Evolutionary conservation across 2,888 invertebrate species (phyloP).

Genomic region (Nasonia oneida): DNA sequence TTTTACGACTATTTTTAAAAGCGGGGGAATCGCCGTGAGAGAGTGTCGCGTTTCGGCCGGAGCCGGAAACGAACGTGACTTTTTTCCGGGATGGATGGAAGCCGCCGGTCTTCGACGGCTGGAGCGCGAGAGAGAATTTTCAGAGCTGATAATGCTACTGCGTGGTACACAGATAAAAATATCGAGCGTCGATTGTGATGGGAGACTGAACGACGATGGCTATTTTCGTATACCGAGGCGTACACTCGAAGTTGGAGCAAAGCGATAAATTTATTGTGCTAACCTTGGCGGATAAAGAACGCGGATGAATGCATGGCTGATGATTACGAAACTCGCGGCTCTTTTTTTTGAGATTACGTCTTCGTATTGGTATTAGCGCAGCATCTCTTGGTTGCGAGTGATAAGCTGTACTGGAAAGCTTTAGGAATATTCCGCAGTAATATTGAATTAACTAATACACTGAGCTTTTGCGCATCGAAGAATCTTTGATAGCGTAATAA

Average conservation of each 20-base stretch:
- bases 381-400: background rate
- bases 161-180: conserved; percentile 24
- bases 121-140: background rate
- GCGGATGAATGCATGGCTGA: background rate
- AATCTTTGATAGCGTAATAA: background rate
- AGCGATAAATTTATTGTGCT: conserved; percentile 35
- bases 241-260: background rate
- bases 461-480: background rate
- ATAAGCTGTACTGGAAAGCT: background rate
- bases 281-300: conserved; percentile 35
- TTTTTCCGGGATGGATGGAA: background rate
- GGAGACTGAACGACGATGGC: background rate
- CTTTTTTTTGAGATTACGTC: background rate
- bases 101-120: background rate
- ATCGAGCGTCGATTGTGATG: conserved; percentile 17
- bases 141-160: background rate
- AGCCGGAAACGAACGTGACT: conserved; percentile 22
- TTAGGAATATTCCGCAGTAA: background rate
- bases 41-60: conserved; percentile 24
- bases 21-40: background rate
- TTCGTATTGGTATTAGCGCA: background rate
- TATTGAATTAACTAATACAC: background rate
- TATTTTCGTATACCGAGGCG: conserved; percentile 20
- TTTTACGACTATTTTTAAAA: conserved; percentile 21
- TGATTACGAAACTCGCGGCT: background rate